Conservation (phyloP, 2,113 vertebrate species). For the Apteryx owenii region DNA sequence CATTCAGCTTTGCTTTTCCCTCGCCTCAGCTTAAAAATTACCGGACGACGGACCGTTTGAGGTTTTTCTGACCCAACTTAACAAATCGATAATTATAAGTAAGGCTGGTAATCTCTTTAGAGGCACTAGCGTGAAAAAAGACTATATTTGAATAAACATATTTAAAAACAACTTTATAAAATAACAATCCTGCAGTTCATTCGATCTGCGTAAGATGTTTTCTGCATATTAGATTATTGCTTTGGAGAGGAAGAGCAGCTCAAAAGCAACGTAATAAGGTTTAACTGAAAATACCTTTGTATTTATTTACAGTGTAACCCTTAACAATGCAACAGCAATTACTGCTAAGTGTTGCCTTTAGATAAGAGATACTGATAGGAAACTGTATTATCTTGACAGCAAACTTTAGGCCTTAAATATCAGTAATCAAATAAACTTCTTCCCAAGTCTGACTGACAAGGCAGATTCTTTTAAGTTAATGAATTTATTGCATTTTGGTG, state of each 20-base stretch:
- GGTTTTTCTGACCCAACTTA: neutral
- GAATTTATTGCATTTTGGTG: conserved; percentile 76
- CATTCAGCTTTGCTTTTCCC: neutral
- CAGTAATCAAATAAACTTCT: conserved; percentile 75
- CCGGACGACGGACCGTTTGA: neutral
- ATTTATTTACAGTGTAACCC: conserved; percentile 80
- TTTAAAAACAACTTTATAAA: neutral
- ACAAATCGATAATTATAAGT: neutral
- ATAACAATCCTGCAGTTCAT: neutral
- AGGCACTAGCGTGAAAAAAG: neutral
- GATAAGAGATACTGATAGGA: conserved; percentile 80
- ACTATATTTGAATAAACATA: neutral
- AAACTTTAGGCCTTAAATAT: conserved; percentile 74
- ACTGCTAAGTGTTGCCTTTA: conserved; percentile 79
- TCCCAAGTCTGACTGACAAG: conserved; percentile 78
- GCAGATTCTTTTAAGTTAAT: conserved; percentile 75
- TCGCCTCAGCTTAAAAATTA: neutral
- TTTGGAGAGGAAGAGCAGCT: conserved; percentile 23
- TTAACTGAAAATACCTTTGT: conserved; percentile 76
- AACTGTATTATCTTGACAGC: conserved; percentile 77
- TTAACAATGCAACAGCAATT: conserved; percentile 81
- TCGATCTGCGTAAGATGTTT: neutral
- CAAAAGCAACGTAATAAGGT: conserved; percentile 54
- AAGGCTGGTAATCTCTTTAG: neutral
- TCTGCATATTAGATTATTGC: conserved; percentile 4